Evolutionary conservation across 1,140 invertebrate genomes (phyloP), one percentile per base, ranked within the genome.

Genomic region (Apocrypta bakeri): DNA sequence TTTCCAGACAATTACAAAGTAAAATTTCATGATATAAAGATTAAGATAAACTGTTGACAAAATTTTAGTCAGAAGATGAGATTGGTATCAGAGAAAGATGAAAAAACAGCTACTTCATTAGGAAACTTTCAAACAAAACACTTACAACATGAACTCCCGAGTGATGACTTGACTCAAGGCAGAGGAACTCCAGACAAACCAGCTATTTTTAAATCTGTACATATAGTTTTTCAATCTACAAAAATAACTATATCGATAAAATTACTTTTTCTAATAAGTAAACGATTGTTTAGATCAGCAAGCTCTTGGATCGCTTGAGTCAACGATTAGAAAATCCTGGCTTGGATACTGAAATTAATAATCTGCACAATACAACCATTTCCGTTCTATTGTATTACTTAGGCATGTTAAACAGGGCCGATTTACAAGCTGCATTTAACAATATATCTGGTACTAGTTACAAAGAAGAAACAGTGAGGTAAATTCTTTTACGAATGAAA

Each of bases 361-460:
- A 92, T 89, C 85, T 92, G 31, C 91, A 92, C 69, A 92, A 92
- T 24, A 91, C 89, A 66, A 92, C 91, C 33, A 90, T 92, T 83
- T 90, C 90, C 0, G 76, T 89, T 31, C 85, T 92, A 78, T 79
- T 92, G 21, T 90, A 91, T 37, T 91, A 92, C 78, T 84, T 92
- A 9, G 86, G 82, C 8, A 90, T 91, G 88, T 79, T 92, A 11
- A 86, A 91, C 81, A 84, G 83, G 72, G 77, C 79, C 24, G 90
- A 91, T 86, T 86, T 92, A 40, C 86, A 86, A 85, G 81, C 78
- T n/a, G 88, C 88, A 8, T 91, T 91, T 29, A 89, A 88, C 64
- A 89, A 87, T 68, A 91, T 91, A 71, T 91, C 90, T 17, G 91
- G 91, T 71, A 91, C 91, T 63, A 92, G 90, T 86, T 92, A 92